Evolutionary conservation across 2,888 invertebrate genomes (phyloP).

Genomic region (Cybosia mesomella): DNA sequence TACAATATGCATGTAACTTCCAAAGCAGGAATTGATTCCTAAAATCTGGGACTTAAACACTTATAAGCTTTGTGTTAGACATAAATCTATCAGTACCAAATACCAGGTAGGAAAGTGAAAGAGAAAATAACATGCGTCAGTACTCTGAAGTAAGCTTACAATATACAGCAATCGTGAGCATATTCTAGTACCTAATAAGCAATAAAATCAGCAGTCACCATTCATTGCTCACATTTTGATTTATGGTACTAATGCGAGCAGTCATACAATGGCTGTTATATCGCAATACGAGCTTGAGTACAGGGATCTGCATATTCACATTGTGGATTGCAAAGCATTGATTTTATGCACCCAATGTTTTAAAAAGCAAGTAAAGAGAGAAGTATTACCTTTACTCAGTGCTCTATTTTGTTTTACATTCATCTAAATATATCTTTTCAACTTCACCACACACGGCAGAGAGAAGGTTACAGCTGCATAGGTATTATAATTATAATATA

Average conservation of each 20-base stretch:
- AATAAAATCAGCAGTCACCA: slow-evolving; percentile 20
- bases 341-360: slow-evolving; percentile 12
- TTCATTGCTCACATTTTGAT: slow-evolving; percentile 22
- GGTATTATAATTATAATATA: no score
- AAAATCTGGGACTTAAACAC: background rate
- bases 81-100: background rate
- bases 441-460: no score
- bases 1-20: no score
- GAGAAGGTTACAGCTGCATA: no score
- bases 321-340: slow-evolving; percentile 40
- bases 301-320: slow-evolving; percentile 30
- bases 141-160: background rate
- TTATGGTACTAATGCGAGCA: slow-evolving; percentile 17
- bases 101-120: background rate
- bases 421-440: background rate
- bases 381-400: no score
- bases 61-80: background rate
- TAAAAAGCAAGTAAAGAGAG: background rate
- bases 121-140: background rate
- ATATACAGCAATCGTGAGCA: background rate
- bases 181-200: slow-evolving; percentile 9
- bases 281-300: slow-evolving; percentile 16
- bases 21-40: no score
- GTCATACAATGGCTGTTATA: slow-evolving; percentile 18
- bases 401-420: background rate